These are phyloP conservation scores for Antheraea mylitta DNA, from an alignment of 1,140 invertebrate genomes.

Conservation along the genomic window DNA sequence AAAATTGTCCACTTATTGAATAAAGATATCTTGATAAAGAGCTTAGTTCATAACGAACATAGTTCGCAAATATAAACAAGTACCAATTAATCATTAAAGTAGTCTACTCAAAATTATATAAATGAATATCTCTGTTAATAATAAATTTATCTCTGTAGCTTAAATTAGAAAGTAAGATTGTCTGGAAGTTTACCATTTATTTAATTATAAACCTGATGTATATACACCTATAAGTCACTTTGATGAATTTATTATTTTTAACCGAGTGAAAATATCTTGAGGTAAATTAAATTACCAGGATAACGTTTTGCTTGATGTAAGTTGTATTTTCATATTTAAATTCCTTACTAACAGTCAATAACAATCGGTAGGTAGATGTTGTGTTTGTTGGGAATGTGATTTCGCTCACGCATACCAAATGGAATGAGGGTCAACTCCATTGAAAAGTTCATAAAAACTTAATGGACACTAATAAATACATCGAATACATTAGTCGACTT, in stretches of 20 bases:
- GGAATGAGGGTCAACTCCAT: constrained; percentile 61
- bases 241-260: no score
- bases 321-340: not conserved
- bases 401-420: constrained; percentile 42
- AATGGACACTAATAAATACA: constrained; percentile 64
- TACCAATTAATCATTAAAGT: not conserved
- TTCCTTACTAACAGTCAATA: not conserved
- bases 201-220: no score
- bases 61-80: not conserved
- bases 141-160: not conserved
- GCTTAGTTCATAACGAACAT: no score
- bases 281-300: not conserved
- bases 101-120: not conserved
- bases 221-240: no score
- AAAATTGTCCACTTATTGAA: no score
- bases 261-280: not conserved
- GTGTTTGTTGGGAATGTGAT: constrained; percentile 32
- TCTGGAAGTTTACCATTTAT: not conserved
- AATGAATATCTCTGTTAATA: not conserved
- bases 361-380: not conserved
- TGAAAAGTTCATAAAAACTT: constrained; percentile 60
- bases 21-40: no score
- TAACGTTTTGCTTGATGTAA: not conserved
- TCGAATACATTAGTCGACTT: constrained; percentile 49
- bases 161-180: not conserved